Conservation (phyloP, 2,888 invertebrate genomes). For the Watsonalla cultraria region DNA sequence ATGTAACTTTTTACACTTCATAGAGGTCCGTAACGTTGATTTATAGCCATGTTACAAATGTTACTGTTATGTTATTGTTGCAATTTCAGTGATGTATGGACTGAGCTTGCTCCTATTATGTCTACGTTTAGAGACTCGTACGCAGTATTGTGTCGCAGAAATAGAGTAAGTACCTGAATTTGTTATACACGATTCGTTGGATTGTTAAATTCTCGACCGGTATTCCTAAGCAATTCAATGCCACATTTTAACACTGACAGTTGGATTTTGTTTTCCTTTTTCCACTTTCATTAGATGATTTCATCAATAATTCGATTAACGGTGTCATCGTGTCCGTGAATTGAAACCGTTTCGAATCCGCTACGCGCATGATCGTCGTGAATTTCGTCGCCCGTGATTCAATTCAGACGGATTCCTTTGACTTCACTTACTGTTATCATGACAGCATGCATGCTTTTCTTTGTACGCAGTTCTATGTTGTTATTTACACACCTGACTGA, state of each 20-base stretch:
- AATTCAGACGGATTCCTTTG: conserved; percentile 4
- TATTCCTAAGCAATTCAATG: not conserved
- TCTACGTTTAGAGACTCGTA: not conserved
- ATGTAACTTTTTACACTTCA: conserved; percentile 45
- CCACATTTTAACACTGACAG: not conserved
- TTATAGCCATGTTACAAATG: conserved; percentile 45
- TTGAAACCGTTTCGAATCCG: conserved; percentile 31
- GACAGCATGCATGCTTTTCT: not conserved
- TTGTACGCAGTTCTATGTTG: not conserved
- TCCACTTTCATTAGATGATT: conserved; percentile 30
- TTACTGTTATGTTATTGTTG: conserved; percentile 36
- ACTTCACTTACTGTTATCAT: not conserved
- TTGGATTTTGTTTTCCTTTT: conserved; percentile 17
- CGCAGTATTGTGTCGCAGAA: not conserved
- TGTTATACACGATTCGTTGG: not conserved
- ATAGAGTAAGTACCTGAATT: not conserved
- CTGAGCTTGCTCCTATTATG: conserved; percentile 10
- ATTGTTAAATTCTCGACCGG: not conserved
- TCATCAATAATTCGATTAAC: conserved; percentile 47
- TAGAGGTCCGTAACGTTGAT: conserved; percentile 41
- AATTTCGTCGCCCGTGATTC: conserved; percentile 42
- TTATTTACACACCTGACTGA: not conserved
- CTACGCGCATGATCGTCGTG: conserved; percentile 31
- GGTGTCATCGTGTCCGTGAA: conserved; percentile 39
- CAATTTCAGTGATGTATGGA: conserved; percentile 20